Evolutionary conservation across 2,888 invertebrate species (phyloP).

Genomic region (Osmoderma eremita): DNA sequence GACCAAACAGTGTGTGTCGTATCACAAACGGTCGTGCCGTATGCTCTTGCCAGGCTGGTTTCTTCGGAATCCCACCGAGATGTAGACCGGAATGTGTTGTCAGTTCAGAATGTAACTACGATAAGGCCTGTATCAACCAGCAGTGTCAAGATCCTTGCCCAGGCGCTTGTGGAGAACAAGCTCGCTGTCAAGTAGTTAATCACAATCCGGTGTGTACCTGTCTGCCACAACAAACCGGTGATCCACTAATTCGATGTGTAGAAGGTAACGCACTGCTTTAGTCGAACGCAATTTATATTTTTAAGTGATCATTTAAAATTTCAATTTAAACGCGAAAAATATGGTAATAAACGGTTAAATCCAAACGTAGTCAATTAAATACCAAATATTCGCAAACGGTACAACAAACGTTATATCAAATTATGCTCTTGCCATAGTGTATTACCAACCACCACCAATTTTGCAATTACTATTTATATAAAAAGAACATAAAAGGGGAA

Average conservation of each 20-base stretch:
- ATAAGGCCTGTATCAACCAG: constrained; percentile 71
- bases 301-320: too few species aligned
- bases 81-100: constrained; percentile 72
- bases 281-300: too few species aligned
- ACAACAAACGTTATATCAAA: too few species aligned
- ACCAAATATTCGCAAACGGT: too few species aligned
- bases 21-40: constrained; percentile 68
- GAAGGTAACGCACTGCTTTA: too few species aligned
- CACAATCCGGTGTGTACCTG: constrained; percentile 75
- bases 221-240: constrained; percentile 68
- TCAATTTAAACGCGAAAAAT: too few species aligned
- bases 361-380: too few species aligned
- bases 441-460: too few species aligned
- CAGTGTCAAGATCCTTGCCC: constrained; percentile 73
- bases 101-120: constrained; percentile 69
- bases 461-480: too few species aligned
- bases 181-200: constrained; percentile 69
- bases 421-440: too few species aligned
- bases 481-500: too few species aligned
- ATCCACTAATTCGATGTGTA: constrained; percentile 69
- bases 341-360: too few species aligned
- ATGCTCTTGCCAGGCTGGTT: constrained; percentile 71
- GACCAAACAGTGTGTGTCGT: constrained; percentile 70
- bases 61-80: constrained; percentile 69
- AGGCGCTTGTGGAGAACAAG: constrained; percentile 69